Percentiles rank a stretch among this genome's conserved stretches.
Conservation (phyloP, 2,113 vertebrate genomes). For the Mormyrus iriodes region DNA sequence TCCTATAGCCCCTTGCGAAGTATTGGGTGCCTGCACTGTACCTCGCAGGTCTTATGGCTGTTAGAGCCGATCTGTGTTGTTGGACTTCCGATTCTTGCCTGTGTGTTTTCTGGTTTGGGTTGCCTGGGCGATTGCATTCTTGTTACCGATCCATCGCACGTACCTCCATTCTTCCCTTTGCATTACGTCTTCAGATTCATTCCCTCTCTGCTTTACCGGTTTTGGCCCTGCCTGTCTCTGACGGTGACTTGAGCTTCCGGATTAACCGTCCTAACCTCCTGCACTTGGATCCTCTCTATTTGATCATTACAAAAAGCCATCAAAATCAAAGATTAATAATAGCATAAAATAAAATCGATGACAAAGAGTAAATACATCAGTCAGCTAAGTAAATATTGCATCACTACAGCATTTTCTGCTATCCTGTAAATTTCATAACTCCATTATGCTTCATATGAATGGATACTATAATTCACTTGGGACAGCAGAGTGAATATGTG, state of each 20-base stretch:
- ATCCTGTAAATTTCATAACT: conserved; percentile 13
- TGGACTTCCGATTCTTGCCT: neutral
- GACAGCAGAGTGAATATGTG: neutral
- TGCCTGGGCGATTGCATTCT: neutral
- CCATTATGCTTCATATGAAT: neutral
- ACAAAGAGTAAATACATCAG: conserved; percentile 31
- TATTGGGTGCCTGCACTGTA: neutral
- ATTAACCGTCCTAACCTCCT: neutral
- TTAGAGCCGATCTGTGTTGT: neutral
- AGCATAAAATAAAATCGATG: neutral
- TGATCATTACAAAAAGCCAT: neutral
- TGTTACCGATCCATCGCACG: neutral
- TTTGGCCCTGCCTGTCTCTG: neutral
- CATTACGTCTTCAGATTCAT: neutral
- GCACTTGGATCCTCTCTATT: neutral
- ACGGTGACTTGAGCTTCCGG: neutral
- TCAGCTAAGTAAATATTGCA: conserved; percentile 28
- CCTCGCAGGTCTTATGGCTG: neutral
- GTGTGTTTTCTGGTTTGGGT: neutral
- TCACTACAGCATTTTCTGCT: conserved; percentile 15
- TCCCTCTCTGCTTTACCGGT: neutral
- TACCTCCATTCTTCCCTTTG: neutral
- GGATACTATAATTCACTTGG: neutral
- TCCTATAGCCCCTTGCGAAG: neutral
- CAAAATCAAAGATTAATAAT: neutral